Evolutionary conservation across 2,797 vertebrate genomes (phyloP).

Genomic region (Gadopsis marmoratus): DNA sequence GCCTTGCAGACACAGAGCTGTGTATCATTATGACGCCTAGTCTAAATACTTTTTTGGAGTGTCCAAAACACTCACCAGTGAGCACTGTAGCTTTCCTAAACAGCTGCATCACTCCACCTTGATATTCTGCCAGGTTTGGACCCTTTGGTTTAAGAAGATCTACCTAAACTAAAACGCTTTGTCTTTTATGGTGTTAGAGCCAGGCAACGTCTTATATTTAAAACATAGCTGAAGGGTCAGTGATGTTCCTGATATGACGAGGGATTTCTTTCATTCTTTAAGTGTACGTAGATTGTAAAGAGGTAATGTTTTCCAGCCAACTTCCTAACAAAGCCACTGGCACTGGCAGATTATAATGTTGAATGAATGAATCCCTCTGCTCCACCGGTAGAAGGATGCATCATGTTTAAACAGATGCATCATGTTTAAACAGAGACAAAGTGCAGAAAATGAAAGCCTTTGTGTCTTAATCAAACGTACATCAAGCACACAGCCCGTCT

Average conservation of each 20-base stretch:
- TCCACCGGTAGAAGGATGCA: background rate
- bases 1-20: slow-evolving; percentile 4
- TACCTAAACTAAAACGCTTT: background rate
- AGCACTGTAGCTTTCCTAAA: background rate
- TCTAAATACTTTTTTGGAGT: slow-evolving; percentile 37
- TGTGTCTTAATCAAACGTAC: slow-evolving; percentile 21
- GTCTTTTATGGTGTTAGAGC: background rate
- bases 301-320: background rate
- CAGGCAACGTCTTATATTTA: background rate
- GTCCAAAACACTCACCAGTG: background rate
- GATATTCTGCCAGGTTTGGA: background rate
- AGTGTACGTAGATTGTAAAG: no score
- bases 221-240: background rate
- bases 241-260: background rate
- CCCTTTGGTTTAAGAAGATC: background rate
- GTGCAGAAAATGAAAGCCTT: slow-evolving; percentile 19
- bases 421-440: slow-evolving; percentile 4
- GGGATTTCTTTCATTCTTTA: no score
- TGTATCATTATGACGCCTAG: slow-evolving; percentile 34
- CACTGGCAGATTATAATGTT: background rate
- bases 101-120: background rate
- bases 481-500: slow-evolving; percentile 16
- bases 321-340: background rate
- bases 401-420: slow-evolving; percentile 8
- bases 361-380: background rate